These are phyloP conservation scores for Odontocerum albicorne DNA, from an alignment of 2,888 invertebrate species.

Conservation along the genomic window DNA sequence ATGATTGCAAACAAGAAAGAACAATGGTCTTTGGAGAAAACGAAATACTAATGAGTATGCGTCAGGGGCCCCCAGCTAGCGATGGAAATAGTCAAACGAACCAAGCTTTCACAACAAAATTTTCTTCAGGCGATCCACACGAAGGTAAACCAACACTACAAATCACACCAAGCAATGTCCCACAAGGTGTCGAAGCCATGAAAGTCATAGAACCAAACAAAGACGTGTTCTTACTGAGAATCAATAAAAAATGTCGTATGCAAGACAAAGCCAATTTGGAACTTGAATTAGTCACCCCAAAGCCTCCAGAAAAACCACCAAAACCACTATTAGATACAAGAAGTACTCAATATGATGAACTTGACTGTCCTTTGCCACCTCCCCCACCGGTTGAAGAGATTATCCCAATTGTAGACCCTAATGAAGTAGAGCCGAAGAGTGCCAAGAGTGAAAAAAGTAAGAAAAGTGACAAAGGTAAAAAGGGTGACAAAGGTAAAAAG, in stretches of 20 bases:
- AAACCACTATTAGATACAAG: slow-evolving; percentile 51
- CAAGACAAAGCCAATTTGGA: slow-evolving; percentile 58
- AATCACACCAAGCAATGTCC: slow-evolving; percentile 17
- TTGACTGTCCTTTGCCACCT: slow-evolving; percentile 3
- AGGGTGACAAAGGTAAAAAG: neutral
- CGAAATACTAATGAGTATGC: slow-evolving; percentile 16
- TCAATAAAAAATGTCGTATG: slow-evolving; percentile 68
- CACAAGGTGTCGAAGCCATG: slow-evolving; percentile 50
- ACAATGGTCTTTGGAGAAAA: slow-evolving; percentile 24
- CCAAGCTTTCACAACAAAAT: slow-evolving; percentile 14
- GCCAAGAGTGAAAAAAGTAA: neutral
- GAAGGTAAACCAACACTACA: slow-evolving; percentile 13
- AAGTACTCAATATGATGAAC: slow-evolving; percentile 48
- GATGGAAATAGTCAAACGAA: neutral
- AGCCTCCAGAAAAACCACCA: slow-evolving; percentile 57
- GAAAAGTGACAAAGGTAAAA: neutral
- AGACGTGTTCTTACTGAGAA: slow-evolving; percentile 70
- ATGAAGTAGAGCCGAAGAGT: neutral
- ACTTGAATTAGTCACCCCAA: slow-evolving; percentile 67
- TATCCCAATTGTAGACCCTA: slow-evolving; percentile 3
- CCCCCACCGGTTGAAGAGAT: slow-evolving; percentile 2
- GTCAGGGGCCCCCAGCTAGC: slow-evolving; percentile 1
- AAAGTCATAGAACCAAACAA: slow-evolving; percentile 67
- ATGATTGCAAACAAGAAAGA: neutral
- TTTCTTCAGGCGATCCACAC: slow-evolving; percentile 13